A percentile compares a stretch with the other conserved stretches of the same genome.
phyloP scores from a whole-genome alignment of 2,797 vertebrate species.

The Avahi laniger region DNA sequence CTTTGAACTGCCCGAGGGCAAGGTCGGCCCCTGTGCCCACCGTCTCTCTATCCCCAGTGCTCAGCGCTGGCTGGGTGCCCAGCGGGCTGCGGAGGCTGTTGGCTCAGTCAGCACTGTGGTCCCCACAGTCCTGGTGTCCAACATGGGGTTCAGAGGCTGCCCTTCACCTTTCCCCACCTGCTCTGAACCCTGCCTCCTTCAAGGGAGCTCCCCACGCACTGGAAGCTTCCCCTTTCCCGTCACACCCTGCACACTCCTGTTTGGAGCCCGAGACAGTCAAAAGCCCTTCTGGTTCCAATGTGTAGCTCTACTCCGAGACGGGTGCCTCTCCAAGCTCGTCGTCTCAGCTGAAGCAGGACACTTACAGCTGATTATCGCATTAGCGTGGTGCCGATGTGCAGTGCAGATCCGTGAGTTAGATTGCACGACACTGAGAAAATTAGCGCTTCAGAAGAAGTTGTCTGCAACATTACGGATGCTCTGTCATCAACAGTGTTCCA shows the following conservation, averaged over 20 bases:
- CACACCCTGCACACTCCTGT: no score
- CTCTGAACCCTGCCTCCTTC: neutral
- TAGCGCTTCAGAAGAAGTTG: slow-evolving; percentile 50
- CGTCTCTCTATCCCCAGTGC: neutral
- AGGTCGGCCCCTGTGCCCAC: neutral
- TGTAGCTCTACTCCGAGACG: neutral
- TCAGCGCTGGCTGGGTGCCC: neutral
- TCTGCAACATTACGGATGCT: slow-evolving; percentile 53
- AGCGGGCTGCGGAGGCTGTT: no score
- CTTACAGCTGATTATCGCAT: neutral
- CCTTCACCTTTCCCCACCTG: neutral
- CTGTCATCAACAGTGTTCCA: neutral
- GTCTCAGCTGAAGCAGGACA: neutral
- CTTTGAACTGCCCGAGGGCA: neutral
- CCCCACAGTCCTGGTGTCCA: neutral
- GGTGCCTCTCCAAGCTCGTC: neutral
- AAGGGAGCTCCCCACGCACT: neutral
- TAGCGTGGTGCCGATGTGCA: rapidly evolving
- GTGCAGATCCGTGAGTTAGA: neutral
- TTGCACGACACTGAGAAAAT: slow-evolving; percentile 52
- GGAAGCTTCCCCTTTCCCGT: neutral
- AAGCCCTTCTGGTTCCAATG: neutral
- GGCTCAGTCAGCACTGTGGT: neutral
- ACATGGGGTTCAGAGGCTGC: neutral
- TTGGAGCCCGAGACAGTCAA: neutral